Evolutionary conservation across 64 coral and sea anemone genomes (phyloP), one percentile per base, ranked within the genome.

Genomic region (Exaiptasia diaphana): DNA sequence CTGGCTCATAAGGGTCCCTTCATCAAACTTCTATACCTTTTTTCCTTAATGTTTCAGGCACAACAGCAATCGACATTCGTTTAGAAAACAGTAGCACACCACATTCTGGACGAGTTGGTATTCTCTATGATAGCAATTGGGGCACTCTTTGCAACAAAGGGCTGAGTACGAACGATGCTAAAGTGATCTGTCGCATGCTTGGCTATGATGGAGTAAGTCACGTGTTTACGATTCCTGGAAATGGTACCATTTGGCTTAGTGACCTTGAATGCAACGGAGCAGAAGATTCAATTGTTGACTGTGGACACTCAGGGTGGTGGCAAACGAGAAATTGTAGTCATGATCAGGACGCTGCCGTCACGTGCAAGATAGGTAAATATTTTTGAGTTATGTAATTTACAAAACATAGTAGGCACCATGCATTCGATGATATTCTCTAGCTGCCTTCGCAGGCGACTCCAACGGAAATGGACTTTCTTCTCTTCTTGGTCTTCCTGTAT

Each of bases 141-240:
- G 27, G 58, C 17, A 62, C 58, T 14, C 27, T 62, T 30, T 62
- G 58, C 34, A 62, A 62, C 58, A 62, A 13, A 31, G 58, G 26
- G 34, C 58, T 62, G 8, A 31, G 34, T 31, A 62, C 34, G 25
- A 62, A 62, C 26, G 58, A 62, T 62, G 58, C 58, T 62, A 62
- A 62, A 62, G 58, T 62, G 58, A 62, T 62, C 18, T 62, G 58
- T 62, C 58, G 58, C 34, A 62, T 62, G 58, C 58, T 62, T 31
- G 58, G 58, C 3, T 62, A 62, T 14, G 8, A 24, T 31, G 58
- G 58, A 31, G 58, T 31, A 62, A 62, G 27, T 9, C 27, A 31
- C 12, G 24, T 27, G n/a, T 62, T 13, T 62, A 12, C 58, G 7
- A 31, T 62, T 62, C 27, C 27, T 31, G 24, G 21, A n/a, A 9